phyloP scores from a whole-genome alignment of 2,113 vertebrate species.

The Cryptomyrus ogoouensis region DNA sequence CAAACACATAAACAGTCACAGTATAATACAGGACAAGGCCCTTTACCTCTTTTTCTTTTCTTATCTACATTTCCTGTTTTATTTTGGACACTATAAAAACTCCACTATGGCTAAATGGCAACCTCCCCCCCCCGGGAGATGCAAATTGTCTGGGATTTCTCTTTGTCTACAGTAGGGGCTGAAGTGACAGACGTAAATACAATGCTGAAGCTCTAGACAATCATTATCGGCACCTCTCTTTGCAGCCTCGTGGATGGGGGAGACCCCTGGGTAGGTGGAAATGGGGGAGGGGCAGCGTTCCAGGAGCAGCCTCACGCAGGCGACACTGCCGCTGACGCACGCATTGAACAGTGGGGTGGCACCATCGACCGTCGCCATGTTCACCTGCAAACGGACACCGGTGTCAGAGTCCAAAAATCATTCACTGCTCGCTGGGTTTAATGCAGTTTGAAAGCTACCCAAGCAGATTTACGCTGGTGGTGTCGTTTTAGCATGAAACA shows the following conservation, averaged over 20 bases:
- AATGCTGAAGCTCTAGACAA: no score
- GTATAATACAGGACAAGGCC: background rate
- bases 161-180: background rate
- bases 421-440: background rate
- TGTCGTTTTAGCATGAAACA: no score
- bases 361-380: slow-evolving; percentile 67
- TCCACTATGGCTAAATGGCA: background rate
- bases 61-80: background rate
- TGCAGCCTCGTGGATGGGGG: slow-evolving; percentile 75
- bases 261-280: slow-evolving; percentile 54
- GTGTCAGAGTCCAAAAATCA: background rate
- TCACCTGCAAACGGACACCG: slow-evolving; percentile 56
- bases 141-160: background rate
- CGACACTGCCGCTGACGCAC: slow-evolving; percentile 73
- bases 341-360: slow-evolving; percentile 79
- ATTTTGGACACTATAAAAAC: background rate
- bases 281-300: slow-evolving; percentile 59
- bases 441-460: no score
- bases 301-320: slow-evolving; percentile 72
- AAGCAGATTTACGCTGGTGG: background rate
- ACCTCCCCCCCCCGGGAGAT: background rate
- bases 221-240: slow-evolving; percentile 64
- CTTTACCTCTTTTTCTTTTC: background rate
- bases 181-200: background rate
- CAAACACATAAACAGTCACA: background rate